These are phyloP conservation scores for Orthosia gothica DNA, from an alignment of 2,888 invertebrate genomes.

Conservation along the genomic window DNA sequence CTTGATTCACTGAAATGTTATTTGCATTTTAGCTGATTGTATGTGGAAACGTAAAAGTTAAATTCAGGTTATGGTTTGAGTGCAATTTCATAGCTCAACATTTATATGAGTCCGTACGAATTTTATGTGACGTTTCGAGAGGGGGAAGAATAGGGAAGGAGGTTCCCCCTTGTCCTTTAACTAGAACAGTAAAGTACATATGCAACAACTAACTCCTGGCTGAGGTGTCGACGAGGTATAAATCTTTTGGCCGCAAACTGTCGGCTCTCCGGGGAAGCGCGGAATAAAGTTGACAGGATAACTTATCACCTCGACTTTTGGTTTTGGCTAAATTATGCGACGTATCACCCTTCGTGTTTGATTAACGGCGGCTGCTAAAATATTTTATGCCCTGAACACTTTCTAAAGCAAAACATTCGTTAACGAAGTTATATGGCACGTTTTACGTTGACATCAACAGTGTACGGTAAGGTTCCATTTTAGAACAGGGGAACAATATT, in stretches of 20 bases:
- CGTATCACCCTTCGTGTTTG: constrained; percentile 30
- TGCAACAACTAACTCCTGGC: constrained; percentile 20
- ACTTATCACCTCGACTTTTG: constrained; percentile 41
- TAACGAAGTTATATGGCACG: constrained; percentile 24
- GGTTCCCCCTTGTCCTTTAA: constrained; percentile 25
- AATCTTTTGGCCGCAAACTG: constrained; percentile 49
- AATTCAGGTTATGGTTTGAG: constrained; percentile 36
- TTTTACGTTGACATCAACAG: constrained; percentile 32
- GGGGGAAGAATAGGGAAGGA: not conserved
- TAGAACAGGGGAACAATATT: not conserved
- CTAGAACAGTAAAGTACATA: constrained; percentile 15
- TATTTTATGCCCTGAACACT: constrained; percentile 15
- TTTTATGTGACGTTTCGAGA: constrained; percentile 46
- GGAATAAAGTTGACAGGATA: constrained; percentile 32
- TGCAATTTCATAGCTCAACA: constrained; percentile 49
- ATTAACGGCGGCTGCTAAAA: constrained; percentile 44
- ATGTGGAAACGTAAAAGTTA: constrained; percentile 43
- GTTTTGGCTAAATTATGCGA: constrained; percentile 42
- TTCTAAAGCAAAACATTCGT: constrained; percentile 24
- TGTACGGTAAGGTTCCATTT: constrained; percentile 7
- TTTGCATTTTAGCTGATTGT: constrained; percentile 49
- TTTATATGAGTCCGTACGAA: constrained; percentile 26
- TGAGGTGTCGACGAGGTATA: constrained; percentile 44
- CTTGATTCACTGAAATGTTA: constrained; percentile 31
- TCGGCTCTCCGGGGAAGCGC: constrained; percentile 7